These are phyloP conservation scores for Coptotermes formosanus DNA, from an alignment of 1,140 invertebrate genomes.

Conservation along the genomic window DNA sequence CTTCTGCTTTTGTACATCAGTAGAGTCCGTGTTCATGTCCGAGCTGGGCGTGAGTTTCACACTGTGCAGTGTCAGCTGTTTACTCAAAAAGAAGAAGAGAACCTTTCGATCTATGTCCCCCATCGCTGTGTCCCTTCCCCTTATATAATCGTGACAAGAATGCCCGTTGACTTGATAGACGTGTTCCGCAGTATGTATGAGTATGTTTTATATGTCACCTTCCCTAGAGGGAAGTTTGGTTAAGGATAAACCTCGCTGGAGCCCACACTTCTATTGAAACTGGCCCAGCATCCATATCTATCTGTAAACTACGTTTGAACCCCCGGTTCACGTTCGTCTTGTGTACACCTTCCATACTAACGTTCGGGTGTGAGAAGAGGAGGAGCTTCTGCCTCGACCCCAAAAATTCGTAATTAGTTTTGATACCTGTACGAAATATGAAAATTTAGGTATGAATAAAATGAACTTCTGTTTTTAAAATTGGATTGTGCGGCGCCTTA, in stretches of 20 bases:
- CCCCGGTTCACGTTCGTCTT: background rate
- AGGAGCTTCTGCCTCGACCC: background rate
- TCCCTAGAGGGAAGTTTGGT: constrained; percentile 2
- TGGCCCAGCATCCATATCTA: constrained; percentile 8
- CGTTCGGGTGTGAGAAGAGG: background rate
- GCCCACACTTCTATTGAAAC: background rate
- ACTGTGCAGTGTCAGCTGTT: background rate
- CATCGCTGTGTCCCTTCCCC: background rate
- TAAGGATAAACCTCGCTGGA: background rate
- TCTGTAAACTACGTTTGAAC: background rate
- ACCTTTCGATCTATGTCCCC: background rate
- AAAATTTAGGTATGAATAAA: background rate
- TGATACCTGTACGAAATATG: background rate
- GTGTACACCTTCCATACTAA: background rate
- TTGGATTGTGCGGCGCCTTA: background rate
- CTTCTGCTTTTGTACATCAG: background rate
- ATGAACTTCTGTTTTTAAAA: background rate
- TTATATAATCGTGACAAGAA: constrained; percentile 3
- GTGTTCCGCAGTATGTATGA: background rate
- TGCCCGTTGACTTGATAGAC: background rate
- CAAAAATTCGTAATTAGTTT: background rate
- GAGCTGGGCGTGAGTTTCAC: background rate
- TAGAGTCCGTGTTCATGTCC: background rate
- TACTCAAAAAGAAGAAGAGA: background rate
- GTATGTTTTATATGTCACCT: constrained; percentile 12